Evolutionary conservation across 2,113 vertebrate species (phyloP), one percentile per base, ranked within the genome.

Genomic region (Phalacrocorax aristotelis): DNA sequence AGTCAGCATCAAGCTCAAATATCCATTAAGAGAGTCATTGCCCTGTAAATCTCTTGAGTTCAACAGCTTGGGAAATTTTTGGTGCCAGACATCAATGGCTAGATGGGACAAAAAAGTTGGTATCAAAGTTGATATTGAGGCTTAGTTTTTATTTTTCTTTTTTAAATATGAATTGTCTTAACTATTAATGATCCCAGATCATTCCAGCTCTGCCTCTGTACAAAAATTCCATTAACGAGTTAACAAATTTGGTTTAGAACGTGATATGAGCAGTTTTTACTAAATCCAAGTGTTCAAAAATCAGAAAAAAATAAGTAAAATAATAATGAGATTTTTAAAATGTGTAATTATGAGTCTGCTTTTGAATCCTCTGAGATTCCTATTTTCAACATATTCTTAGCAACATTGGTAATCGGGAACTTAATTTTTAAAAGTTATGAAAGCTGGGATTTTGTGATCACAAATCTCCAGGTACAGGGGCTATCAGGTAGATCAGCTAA

Each of bases 381-480:
- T 36, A 8, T 48, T 77, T 29, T 7, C 17, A 38, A 38, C 8
- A 34, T 15, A 58, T 51, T 85, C 32, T 65, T 78, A 51, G 18
- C n/a, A 81, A 51, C 3, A 10, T 1, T 64, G 5, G 6, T 0
- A 1, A 68, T 12, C 3, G 81, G 32, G 44, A 69, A 11, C 18
- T 68, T 69, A 16, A 11, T 52, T 71, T 68, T 21, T 4, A 36
- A 52, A 54, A 27, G 7, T 4, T 6, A 20, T 3, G 18, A 72
- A 89, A 71, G 20, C 20, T 32, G 30, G 64, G 52, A 54, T 83
- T 83, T 48, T 62, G 2, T 52, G 10, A 40, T 86, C 10, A 30
- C 19, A 62, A 20, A 32, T 57, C 13, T 71, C 42, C 34, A 30
- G 17, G 12, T 44, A 70, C 11, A 21, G 34, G 9, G 11, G 15